Evolutionary conservation across 2,797 vertebrate genomes (phyloP).

Genomic region (Megaceryle alcyon): DNA sequence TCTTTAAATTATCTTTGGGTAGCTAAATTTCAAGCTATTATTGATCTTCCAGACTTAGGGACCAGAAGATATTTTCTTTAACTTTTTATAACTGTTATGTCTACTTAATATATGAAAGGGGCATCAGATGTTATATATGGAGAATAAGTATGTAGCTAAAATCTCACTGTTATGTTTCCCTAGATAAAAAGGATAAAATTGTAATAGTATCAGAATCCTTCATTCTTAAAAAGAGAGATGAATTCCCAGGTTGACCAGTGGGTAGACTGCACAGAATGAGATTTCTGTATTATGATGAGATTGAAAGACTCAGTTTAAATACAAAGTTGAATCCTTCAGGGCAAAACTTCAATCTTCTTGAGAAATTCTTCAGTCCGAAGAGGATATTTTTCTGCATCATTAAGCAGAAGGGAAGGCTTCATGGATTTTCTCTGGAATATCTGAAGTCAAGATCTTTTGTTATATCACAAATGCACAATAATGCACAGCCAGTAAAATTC

Average conservation of each 20-base stretch:
- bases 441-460: not conserved
- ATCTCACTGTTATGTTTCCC: not conserved
- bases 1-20: not conserved
- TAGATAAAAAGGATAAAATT: not conserved
- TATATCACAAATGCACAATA: not conserved
- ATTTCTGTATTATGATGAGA: not conserved
- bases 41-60: not conserved
- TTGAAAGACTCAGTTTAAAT: not conserved
- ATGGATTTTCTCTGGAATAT: not conserved
- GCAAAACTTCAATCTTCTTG: not conserved
- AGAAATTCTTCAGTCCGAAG: not conserved
- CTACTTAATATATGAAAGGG: not conserved
- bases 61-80: not conserved
- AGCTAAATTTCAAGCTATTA: not conserved
- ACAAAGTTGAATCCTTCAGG: not conserved
- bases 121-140: not conserved
- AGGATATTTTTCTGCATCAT: not conserved
- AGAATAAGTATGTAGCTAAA: not conserved
- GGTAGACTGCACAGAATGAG: not conserved
- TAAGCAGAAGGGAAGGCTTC: not conserved
- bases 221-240: not conserved
- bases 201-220: not conserved
- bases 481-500: not conserved
- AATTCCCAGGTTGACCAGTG: not conserved
- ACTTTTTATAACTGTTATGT: not conserved